A percentile compares a stretch with the other conserved stretches of the same genome.
Evolutionary conservation across 2,113 vertebrate genomes (phyloP).

Genomic region (Eulemur rufifrons): DNA sequence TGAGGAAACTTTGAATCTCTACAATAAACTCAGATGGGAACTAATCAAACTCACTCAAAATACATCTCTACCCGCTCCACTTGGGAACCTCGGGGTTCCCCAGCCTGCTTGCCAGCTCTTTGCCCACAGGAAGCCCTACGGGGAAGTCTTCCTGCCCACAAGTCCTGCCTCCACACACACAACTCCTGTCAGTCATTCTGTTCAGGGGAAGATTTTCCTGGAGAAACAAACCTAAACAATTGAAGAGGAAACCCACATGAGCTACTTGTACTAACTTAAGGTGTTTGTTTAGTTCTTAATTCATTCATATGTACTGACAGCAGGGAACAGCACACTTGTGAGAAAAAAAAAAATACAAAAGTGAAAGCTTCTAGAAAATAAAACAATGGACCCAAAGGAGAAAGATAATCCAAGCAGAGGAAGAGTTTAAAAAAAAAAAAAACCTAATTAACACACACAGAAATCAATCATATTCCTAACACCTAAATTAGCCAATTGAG

Average conservation of each 20-base stretch:
- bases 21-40: background rate
- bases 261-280: background rate
- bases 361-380: slow-evolving; percentile 41
- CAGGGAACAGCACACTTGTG: background rate
- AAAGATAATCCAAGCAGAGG: background rate
- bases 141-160: background rate
- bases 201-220: background rate
- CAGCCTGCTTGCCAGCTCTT: background rate
- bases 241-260: slow-evolving; percentile 1
- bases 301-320: background rate
- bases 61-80: background rate
- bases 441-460: background rate
- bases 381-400: background rate
- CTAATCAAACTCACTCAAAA: background rate
- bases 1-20: slow-evolving; percentile 1
- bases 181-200: background rate
- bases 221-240: background rate
- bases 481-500: background rate
- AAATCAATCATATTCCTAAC: background rate
- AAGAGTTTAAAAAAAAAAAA: background rate
- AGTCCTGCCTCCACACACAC: background rate
- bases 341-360: background rate
- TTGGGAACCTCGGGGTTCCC: background rate
- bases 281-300: background rate
- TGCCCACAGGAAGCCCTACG: background rate